Conservation (phyloP, 1,140 invertebrate genomes). For the Carposina sasakii region DNA sequence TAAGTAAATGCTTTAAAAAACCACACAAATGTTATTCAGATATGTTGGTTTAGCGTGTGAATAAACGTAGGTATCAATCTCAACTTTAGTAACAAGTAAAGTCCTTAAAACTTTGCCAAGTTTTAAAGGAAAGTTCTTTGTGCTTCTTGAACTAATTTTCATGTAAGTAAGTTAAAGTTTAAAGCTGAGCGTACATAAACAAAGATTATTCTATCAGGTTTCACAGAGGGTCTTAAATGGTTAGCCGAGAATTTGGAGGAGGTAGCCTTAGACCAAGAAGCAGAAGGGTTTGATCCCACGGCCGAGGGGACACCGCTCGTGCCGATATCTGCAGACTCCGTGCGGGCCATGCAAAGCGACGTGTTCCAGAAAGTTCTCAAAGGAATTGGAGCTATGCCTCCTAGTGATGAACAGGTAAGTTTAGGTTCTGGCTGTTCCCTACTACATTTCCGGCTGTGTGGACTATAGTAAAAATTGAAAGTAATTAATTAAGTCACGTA, state of each 20-base stretch:
- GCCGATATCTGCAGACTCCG: slow-evolving; percentile 74
- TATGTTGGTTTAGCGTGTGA: too few relatives aligned
- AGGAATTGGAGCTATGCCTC: slow-evolving; percentile 74
- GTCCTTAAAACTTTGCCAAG: too few relatives aligned
- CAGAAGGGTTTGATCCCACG: slow-evolving; percentile 59
- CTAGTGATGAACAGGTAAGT: slow-evolving; percentile 70
- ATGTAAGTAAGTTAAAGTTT: too few relatives aligned
- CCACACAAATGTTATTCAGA: too few relatives aligned
- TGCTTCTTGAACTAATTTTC: too few relatives aligned
- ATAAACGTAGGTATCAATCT: too few relatives aligned
- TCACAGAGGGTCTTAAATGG: slow-evolving; percentile 58
- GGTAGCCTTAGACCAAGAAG: slow-evolving; percentile 64
- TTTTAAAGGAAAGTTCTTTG: too few relatives aligned
- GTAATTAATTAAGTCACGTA: not conserved
- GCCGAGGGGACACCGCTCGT: slow-evolving; percentile 77
- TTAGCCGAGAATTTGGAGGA: slow-evolving; percentile 63
- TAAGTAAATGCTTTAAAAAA: too few relatives aligned
- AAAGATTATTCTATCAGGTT: slow-evolving; percentile 31
- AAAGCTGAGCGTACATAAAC: too few relatives aligned
- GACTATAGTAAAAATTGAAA: not conserved
- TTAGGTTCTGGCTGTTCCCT: not conserved
- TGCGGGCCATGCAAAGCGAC: slow-evolving; percentile 74
- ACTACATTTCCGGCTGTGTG: too few relatives aligned
- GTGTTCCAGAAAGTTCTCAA: slow-evolving; percentile 74
- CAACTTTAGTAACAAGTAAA: too few relatives aligned